Evolutionary conservation across 2,113 vertebrate genomes (phyloP).

Genomic region (Anseranas semipalmata): DNA sequence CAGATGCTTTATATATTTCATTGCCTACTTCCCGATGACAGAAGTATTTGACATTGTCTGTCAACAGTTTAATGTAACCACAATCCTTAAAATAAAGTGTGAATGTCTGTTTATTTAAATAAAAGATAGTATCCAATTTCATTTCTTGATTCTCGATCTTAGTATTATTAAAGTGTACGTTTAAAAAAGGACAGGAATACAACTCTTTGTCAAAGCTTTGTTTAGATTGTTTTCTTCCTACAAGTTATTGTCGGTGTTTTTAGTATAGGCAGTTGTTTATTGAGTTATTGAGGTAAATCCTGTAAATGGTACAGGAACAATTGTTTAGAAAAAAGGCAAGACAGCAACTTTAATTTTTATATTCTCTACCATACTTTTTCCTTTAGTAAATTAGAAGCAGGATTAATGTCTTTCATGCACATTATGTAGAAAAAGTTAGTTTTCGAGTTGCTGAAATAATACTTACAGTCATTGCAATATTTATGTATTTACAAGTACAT

Average conservation of each 20-base stretch:
- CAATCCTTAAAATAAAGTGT: background rate
- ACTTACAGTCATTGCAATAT: background rate
- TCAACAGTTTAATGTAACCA: background rate
- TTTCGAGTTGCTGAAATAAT: background rate
- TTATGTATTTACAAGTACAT: background rate
- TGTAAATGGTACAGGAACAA: background rate
- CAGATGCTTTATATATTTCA: background rate
- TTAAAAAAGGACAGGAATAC: background rate
- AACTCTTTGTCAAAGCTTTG: background rate
- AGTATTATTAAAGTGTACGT: background rate
- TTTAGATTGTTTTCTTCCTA: constrained; percentile 18
- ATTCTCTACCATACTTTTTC: background rate
- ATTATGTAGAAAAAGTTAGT: background rate
- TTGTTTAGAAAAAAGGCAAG: background rate
- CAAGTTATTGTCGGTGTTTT: background rate
- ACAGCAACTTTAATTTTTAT: background rate
- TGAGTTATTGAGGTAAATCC: background rate
- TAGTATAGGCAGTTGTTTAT: background rate
- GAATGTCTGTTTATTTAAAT: background rate
- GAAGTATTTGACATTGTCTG: background rate
- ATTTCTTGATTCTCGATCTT: background rate
- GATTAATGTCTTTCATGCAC: background rate
- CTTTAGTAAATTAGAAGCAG: background rate
- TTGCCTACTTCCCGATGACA: background rate
- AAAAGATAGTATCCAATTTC: background rate